Evolutionary conservation across 92 coral and sea anemone species (phyloP).

Genomic region (Epizoanthus illoricatus): DNA sequence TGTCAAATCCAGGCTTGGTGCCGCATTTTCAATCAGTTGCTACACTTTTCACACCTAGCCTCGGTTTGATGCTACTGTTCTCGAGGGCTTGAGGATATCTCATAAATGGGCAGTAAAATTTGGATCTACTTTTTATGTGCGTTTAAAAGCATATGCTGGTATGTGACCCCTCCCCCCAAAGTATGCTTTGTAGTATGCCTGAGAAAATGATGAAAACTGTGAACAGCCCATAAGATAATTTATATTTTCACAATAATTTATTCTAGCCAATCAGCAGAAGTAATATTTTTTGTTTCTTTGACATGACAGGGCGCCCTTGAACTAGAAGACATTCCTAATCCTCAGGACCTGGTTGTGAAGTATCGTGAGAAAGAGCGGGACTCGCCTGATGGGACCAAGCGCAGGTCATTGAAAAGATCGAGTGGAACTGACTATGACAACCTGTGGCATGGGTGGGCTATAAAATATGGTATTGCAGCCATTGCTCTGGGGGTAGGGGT

Average conservation of each 20-base stretch:
- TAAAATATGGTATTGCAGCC: conserved; percentile 92
- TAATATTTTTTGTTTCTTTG: not conserved
- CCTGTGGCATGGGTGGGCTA: conserved; percentile 67
- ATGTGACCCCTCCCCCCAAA: no score
- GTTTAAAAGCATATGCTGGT: no score
- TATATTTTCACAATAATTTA: not conserved
- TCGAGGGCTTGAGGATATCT: no score
- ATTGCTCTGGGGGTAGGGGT: conserved; percentile 91
- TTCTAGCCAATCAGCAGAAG: not conserved
- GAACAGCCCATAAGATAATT: no score
- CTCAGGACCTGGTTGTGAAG: conserved; percentile 64
- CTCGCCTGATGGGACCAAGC: conserved; percentile 48
- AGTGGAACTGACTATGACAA: conserved; percentile 49
- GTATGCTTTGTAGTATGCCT: no score
- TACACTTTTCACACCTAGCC: no score
- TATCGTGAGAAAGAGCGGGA: conserved; percentile 68
- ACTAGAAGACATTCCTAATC: conserved; percentile 56
- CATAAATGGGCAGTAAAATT: no score
- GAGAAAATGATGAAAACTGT: no score
- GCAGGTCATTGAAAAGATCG: conserved; percentile 42
- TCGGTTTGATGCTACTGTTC: no score
- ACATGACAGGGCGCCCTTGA: conserved; percentile 68
- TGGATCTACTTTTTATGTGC: no score
- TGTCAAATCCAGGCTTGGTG: no score
- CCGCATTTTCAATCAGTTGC: no score